Evolutionary conservation across 2,113 vertebrate species (phyloP).

Genomic region (Erythrocercus mccallii): DNA sequence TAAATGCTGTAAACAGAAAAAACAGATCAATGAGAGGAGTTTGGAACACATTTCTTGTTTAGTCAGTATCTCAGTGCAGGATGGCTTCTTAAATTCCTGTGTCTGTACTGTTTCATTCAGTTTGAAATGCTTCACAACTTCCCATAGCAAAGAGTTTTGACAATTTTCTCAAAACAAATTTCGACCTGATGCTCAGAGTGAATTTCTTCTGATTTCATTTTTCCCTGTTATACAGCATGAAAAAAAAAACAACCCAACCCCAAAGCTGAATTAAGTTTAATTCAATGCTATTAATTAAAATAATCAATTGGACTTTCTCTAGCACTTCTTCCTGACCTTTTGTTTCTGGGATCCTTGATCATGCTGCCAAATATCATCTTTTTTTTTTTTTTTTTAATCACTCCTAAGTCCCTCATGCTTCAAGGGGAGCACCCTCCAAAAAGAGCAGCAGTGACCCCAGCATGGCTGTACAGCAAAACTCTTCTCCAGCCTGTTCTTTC

Average conservation of each 20-base stretch:
- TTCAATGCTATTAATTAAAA: neutral
- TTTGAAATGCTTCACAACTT: neutral
- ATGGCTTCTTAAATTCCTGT: neutral
- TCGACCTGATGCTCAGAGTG: neutral
- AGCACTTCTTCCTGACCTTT: neutral
- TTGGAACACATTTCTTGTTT: neutral
- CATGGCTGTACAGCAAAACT: neutral
- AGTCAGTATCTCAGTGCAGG: neutral
- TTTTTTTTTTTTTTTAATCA: neutral
- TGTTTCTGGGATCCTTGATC: neutral
- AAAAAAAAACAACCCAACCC: neutral
- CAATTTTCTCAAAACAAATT: neutral
- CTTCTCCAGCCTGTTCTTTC: neutral
- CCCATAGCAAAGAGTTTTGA: rapidly evolving
- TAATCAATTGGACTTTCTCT: neutral
- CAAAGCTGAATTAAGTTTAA: neutral
- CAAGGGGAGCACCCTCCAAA: neutral
- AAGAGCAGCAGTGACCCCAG: neutral
- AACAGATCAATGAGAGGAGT: neutral
- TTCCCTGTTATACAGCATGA: neutral
- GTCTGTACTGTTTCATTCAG: neutral
- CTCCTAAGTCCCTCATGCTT: rapidly evolving
- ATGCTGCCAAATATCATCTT: neutral
- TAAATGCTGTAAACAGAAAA: neutral
- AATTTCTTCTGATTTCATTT: neutral